Evolutionary conservation across 2,113 vertebrate species (phyloP).

Genomic region (Leucoraja erinaceus): DNA sequence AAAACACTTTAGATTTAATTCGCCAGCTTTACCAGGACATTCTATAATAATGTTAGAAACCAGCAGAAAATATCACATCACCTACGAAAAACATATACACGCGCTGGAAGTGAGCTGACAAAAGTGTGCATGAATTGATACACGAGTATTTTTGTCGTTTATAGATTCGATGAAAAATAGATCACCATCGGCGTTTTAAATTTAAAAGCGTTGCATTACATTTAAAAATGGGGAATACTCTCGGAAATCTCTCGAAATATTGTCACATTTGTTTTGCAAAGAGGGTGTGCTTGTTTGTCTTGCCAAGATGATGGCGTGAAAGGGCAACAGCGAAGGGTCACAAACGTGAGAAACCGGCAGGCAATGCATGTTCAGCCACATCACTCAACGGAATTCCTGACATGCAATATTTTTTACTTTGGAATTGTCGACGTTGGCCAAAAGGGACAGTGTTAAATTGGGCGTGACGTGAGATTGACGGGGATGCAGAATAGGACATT

Average conservation of each 20-base stretch:
- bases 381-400: neutral
- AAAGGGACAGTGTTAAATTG: neutral
- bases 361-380: neutral
- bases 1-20: neutral
- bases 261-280: too few relatives aligned
- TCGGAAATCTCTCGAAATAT: too few relatives aligned
- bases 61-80: too few relatives aligned
- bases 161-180: too few relatives aligned
- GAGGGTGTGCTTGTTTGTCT: too few relatives aligned
- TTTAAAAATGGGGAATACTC: neutral
- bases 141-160: too few relatives aligned
- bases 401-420: neutral
- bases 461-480: neutral
- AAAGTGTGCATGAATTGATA: too few relatives aligned
- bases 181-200: too few relatives aligned
- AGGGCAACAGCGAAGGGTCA: neutral
- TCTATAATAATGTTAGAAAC: too few relatives aligned
- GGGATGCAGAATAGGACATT: neutral
- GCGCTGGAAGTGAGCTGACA: too few relatives aligned
- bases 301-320: too few relatives aligned
- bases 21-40: neutral
- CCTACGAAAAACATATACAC: too few relatives aligned
- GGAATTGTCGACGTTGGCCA: neutral
- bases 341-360: neutral
- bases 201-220: neutral